Conservation (phyloP, 2,797 vertebrate genomes). For the Neomorphus geoffroyi region DNA sequence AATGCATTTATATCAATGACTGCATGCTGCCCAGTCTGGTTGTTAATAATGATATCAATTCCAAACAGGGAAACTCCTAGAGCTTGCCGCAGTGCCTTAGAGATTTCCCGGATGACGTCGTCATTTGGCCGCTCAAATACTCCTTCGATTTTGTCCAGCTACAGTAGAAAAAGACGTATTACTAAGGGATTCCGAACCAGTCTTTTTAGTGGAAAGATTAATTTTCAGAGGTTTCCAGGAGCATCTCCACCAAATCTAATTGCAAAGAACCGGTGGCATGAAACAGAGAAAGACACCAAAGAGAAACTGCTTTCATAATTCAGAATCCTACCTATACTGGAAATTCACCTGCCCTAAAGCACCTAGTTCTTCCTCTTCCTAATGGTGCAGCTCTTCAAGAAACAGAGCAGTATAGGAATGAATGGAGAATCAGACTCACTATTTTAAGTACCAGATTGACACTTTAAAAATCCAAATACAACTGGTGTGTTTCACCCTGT, state of each 20-base stretch:
- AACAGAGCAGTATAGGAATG: not conserved
- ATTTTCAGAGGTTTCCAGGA: slow-evolving; percentile 47
- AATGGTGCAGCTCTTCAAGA: not conserved
- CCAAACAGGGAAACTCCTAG: slow-evolving; percentile 95
- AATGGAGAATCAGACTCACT: not conserved
- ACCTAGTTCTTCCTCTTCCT: not conserved
- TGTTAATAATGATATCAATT: slow-evolving; percentile 98
- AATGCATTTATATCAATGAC: slow-evolving; percentile 99
- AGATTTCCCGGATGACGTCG: slow-evolving; percentile 93
- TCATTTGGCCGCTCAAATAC: slow-evolving; percentile 89
- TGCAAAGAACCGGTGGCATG: not conserved
- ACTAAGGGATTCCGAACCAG: not conserved
- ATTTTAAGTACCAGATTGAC: not conserved
- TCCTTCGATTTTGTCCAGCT: slow-evolving; percentile 96
- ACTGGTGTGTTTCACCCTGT: not conserved
- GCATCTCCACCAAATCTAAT: slow-evolving; percentile 6
- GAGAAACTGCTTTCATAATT: not conserved
- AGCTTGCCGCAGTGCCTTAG: slow-evolving; percentile 86
- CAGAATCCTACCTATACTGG: not conserved
- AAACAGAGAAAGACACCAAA: slow-evolving; percentile 35
- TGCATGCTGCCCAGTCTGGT: slow-evolving; percentile 94
- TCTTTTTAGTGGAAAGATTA: not conserved
- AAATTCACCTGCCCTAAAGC: not conserved
- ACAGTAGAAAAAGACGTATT: not conserved
- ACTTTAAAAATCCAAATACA: not conserved